Conservation (phyloP, 1,140 invertebrate species). For the Drosophila mauritiana region DNA sequence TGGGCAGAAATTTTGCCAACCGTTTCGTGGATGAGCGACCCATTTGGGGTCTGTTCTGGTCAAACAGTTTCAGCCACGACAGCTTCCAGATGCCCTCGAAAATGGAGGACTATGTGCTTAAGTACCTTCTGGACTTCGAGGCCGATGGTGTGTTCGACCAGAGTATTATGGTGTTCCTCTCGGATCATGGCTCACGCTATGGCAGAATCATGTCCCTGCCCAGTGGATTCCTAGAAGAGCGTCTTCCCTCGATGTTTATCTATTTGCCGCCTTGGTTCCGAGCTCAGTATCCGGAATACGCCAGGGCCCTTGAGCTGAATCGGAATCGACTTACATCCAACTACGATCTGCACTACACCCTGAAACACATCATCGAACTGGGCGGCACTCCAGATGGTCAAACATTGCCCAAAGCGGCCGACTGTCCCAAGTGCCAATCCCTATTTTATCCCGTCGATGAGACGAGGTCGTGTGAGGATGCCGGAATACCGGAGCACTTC, state of each 20-base stretch:
- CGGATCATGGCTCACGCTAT: conserved; percentile 96
- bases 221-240: conserved; percentile 94
- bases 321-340: conserved; percentile 90
- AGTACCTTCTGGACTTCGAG: conserved; percentile 87
- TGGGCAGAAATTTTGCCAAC: conserved; percentile 86
- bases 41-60: conserved; percentile 92
- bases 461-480: conserved; percentile 89
- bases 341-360: conserved; percentile 92
- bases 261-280: conserved; percentile 91
- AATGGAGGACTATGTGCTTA: conserved; percentile 87
- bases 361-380: conserved; percentile 85
- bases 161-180: conserved; percentile 91
- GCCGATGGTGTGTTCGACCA: conserved; percentile 87
- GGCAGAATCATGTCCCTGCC: conserved; percentile 88
- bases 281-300: conserved; percentile 87
- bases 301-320: conserved; percentile 89
- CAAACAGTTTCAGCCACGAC: conserved; percentile 91
- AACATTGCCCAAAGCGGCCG: conserved; percentile 22
- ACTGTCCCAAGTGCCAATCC: conserved; percentile 88
- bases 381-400: conserved; percentile 24
- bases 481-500: conserved; percentile 90
- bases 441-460: conserved; percentile 88
- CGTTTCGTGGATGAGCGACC: conserved; percentile 77
- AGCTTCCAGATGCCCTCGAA: conserved; percentile 87
- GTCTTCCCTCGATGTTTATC: conserved; percentile 93